phyloP scores from a whole-genome alignment of 2,797 vertebrate species.

The Poeciliopsis turneri region DNA sequence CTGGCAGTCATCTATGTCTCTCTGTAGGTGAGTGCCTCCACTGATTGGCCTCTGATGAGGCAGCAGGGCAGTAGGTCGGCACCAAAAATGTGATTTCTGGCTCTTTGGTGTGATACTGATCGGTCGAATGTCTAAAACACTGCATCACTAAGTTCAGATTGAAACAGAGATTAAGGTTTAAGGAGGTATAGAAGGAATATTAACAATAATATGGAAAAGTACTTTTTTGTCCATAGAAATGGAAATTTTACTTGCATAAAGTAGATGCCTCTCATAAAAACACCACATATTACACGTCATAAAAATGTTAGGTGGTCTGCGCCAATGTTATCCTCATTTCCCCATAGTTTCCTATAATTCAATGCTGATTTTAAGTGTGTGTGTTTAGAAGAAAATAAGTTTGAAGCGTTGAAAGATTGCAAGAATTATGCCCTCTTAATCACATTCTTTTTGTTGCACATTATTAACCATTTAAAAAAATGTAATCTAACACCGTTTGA shows the following conservation, averaged over 20 bases:
- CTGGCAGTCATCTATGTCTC: slow-evolving; percentile 56
- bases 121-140: slow-evolving; percentile 54
- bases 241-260: too few species aligned
- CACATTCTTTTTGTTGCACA: not conserved
- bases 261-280: too few species aligned
- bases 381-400: not conserved
- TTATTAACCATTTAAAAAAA: not conserved
- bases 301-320: slow-evolving; percentile 8
- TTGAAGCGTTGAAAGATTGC: not conserved
- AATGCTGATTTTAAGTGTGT: not conserved
- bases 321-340: slow-evolving; percentile 40
- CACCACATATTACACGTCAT: too few species aligned
- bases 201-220: slow-evolving; percentile 34
- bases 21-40: slow-evolving; percentile 52
- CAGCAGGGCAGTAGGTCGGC: slow-evolving; percentile 52
- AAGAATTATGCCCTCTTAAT: not conserved
- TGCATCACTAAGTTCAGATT: slow-evolving; percentile 41
- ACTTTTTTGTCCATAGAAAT: too few species aligned
- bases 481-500: slow-evolving; percentile 16
- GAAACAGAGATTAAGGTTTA: slow-evolving; percentile 13
- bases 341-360: slow-evolving; percentile 38
- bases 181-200: slow-evolving; percentile 23
- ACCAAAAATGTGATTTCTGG: slow-evolving; percentile 63
- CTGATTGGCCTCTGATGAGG: slow-evolving; percentile 71
- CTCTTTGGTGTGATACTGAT: slow-evolving; percentile 56